A percentile compares a stretch with the other conserved stretches of the same genome.
phyloP scores from a whole-genome alignment of 2,888 invertebrate genomes.

The Kryphioiulus occultus region DNA sequence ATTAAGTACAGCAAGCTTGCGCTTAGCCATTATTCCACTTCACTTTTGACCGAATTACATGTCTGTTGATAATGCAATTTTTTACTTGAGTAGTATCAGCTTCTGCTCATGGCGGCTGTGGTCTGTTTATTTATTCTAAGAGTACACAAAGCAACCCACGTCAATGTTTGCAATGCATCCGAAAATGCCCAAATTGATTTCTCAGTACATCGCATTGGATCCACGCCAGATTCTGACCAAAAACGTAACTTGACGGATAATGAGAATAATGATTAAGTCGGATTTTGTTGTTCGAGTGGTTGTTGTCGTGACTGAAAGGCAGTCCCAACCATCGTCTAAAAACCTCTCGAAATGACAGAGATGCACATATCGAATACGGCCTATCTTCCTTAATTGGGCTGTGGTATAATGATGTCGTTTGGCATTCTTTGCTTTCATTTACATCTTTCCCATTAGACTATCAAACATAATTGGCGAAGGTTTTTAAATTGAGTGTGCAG shows the following conservation, averaged over 20 bases:
- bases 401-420: slow-evolving; percentile 39
- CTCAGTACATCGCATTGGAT: neutral
- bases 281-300: slow-evolving; percentile 1
- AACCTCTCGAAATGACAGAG: neutral
- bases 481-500: slow-evolving; percentile 35
- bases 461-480: slow-evolving; percentile 42
- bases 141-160: neutral
- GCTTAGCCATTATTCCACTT: no score
- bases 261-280: slow-evolving; percentile 7
- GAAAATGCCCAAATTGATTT: neutral
- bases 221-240: neutral
- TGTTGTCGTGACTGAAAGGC: slow-evolving; percentile 20
- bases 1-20: no score
- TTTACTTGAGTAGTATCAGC: no score
- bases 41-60: no score
- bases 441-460: slow-evolving; percentile 43
- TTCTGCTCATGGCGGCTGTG: no score
- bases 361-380: neutral
- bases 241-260: neutral
- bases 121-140: no score
- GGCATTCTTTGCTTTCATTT: slow-evolving; percentile 37
- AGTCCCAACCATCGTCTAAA: neutral
- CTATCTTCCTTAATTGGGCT: slow-evolving; percentile 35
- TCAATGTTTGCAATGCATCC: neutral
- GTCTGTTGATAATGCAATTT: no score